These are phyloP conservation scores for Philonicus albiceps DNA, from an alignment of 2,888 invertebrate genomes.

Conservation along the genomic window DNA sequence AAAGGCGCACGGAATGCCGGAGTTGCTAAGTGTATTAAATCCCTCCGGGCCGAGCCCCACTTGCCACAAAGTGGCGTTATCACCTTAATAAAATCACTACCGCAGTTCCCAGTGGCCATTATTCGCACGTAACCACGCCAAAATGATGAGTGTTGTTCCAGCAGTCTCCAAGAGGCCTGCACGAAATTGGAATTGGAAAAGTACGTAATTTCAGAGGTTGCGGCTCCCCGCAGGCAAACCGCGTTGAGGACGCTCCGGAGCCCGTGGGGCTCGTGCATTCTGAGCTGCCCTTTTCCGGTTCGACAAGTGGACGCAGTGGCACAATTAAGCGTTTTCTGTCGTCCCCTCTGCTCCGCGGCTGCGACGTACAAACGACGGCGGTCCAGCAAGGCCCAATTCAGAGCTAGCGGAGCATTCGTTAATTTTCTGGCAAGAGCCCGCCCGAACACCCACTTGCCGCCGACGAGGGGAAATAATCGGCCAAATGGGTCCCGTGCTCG, in stretches of 20 bases:
- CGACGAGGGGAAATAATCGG: neutral
- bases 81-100: conserved; percentile 1
- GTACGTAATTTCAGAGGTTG: neutral
- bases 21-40: neutral
- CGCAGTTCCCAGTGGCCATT: conserved; percentile 1
- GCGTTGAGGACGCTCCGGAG: neutral
- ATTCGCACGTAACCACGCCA: neutral
- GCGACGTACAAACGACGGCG: neutral
- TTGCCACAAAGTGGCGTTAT: neutral
- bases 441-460: neutral
- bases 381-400: neutral
- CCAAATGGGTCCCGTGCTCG: neutral
- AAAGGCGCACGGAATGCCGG: neutral
- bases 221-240: neutral
- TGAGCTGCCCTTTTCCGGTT: neutral
- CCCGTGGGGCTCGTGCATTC: neutral
- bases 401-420: neutral
- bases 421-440: neutral
- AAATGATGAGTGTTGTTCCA: conserved; percentile 6
- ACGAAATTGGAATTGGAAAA: neutral
- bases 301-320: neutral
- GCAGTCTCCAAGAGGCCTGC: neutral
- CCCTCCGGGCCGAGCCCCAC: neutral
- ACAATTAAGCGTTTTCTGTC: neutral
- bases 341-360: neutral